These are phyloP conservation scores for Ambastaia sidthimunki DNA, from an alignment of 2,797 vertebrate species.

Conservation along the genomic window DNA sequence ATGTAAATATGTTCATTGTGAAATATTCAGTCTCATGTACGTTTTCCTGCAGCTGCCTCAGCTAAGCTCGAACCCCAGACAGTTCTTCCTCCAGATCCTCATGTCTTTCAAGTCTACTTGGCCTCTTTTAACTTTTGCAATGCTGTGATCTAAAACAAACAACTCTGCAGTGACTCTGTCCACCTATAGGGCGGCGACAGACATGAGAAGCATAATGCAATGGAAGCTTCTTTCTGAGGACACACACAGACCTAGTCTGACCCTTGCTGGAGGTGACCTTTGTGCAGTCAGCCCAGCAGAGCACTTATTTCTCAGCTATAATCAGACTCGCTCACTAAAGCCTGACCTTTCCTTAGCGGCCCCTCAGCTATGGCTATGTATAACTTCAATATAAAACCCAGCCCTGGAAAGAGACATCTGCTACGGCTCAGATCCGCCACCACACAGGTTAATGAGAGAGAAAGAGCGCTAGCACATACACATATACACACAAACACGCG, in stretches of 20 bases:
- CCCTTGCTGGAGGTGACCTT: constrained; percentile 52
- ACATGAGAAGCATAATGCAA: constrained; percentile 22
- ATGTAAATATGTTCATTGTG: not conserved
- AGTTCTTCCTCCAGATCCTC: constrained; percentile 56
- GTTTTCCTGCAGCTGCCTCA: constrained; percentile 45
- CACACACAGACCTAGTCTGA: constrained; percentile 44
- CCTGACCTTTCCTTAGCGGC: constrained; percentile 20
- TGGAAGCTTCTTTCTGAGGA: constrained; percentile 17
- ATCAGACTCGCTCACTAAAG: constrained; percentile 41
- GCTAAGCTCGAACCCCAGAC: constrained; percentile 14
- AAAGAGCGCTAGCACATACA: constrained; percentile 15
- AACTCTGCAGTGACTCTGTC: constrained; percentile 53
- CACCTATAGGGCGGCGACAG: constrained; percentile 55
- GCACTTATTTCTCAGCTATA: constrained; percentile 46
- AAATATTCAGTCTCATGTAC: constrained; percentile 47
- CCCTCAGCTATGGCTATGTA: constrained; percentile 43
- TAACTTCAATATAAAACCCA: constrained; percentile 41
- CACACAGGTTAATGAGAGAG: constrained; percentile 35
- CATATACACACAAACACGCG: constrained; percentile 3
- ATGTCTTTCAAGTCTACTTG: constrained; percentile 32
- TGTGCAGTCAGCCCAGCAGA: constrained; percentile 47
- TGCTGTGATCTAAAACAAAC: constrained; percentile 38
- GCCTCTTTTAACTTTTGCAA: constrained; percentile 48
- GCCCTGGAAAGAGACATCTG: constrained; percentile 35
- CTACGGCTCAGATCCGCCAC: constrained; percentile 38